These are phyloP conservation scores for Ceyx margarethae DNA, from an alignment of 2,113 vertebrate species.

Conservation along the genomic window DNA sequence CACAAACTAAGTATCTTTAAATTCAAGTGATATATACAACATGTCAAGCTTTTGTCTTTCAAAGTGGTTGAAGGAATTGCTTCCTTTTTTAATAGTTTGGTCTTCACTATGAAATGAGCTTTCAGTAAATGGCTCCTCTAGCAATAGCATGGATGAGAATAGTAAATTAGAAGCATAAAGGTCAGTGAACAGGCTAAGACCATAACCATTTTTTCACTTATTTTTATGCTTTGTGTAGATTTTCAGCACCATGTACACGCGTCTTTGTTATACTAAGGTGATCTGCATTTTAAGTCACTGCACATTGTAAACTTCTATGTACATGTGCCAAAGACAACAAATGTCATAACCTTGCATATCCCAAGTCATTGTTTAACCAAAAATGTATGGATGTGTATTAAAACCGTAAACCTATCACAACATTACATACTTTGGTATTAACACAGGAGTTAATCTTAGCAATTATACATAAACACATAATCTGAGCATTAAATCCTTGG, in stretches of 20 bases:
- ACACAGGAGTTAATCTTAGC: neutral
- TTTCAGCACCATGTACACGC: neutral
- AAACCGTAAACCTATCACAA: neutral
- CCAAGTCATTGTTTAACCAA: neutral
- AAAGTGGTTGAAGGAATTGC: neutral
- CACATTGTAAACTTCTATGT: neutral
- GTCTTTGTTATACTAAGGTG: neutral
- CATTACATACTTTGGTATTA: neutral
- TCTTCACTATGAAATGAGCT: constrained; percentile 6
- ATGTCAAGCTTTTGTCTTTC: neutral
- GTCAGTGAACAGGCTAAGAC: neutral
- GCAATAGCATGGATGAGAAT: neutral
- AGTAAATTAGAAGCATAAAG: constrained; percentile 18
- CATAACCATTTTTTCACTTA: neutral
- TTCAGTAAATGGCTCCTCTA: constrained; percentile 28
- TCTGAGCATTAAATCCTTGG: neutral
- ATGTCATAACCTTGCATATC: neutral
- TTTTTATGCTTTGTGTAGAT: neutral
- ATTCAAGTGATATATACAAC: neutral
- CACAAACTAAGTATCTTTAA: constrained; percentile 3
- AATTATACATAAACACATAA: neutral
- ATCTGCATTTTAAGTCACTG: constrained; percentile 39
- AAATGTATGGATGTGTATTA: neutral
- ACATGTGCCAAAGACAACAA: constrained; percentile 14
- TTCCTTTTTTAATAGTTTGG: constrained; percentile 28